Evolutionary conservation across 2,113 vertebrate species (phyloP), one percentile per base, ranked within the genome.

Genomic region (Labrus mixtus): DNA sequence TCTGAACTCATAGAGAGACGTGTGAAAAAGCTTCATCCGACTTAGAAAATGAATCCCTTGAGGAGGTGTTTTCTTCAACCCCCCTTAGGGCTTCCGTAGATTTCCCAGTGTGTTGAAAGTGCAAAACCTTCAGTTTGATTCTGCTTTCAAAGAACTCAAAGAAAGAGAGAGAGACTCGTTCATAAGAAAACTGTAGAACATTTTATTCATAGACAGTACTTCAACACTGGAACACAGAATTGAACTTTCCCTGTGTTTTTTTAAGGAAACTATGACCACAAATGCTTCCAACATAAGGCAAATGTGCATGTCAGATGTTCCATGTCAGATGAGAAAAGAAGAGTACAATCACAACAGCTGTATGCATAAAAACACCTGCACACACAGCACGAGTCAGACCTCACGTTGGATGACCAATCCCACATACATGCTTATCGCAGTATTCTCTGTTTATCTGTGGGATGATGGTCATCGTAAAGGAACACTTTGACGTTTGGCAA

Each of bases 211-310:
- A 71, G 80, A 92, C 90, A 87, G 74, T 79, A 83, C 56, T 79
- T 87, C 62, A 80, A 89, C 89, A 89, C 63, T 73, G 51, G 41
- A 85, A 84, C 81, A 91, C 76, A 84, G 58, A 88, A 72, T 41
- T 81, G 6, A 76, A 82, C 68, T 64, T 82, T 72, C 81, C 86
- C 88, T 86, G 88, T 76, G 78, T 74, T 87, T 81, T 74, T 87
- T 81, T 78, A n/a, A 84, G 84, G 16, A 83, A 83, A 63, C 76
- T 76, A 75, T 85, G 73, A 91, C 79, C 84, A 92, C 87, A 79
- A 87, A 92, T 83, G 55, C 88, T 61, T 81, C 65, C 58, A 79
- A 90, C 89, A 91, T 88, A 93, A 90, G 90, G 92, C 90, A 89
- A 86, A 87, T 67, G 81, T 65, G 50, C 74, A 74, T 74, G 80